Evolutionary conservation across 1,140 invertebrate genomes (phyloP).

Genomic region (Charaxes varanes): DNA sequence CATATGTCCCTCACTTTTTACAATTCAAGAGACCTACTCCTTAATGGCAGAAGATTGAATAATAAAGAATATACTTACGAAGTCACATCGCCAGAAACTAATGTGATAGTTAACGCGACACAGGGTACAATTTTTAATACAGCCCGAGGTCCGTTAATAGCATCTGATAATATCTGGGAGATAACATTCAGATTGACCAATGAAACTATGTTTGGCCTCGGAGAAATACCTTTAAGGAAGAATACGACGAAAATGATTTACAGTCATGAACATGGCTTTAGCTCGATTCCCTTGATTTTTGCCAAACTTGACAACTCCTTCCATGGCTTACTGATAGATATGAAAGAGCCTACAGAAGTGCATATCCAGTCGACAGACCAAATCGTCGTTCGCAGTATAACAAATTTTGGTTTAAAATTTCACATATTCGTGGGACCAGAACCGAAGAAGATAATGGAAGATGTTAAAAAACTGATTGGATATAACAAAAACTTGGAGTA

Average conservation of each 20-base stretch:
- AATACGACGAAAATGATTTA: slow-evolving; percentile 48
- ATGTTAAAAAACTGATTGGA: slow-evolving; percentile 38
- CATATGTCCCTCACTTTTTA: slow-evolving; percentile 49
- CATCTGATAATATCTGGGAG: slow-evolving; percentile 61
- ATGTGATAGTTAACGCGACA: slow-evolving; percentile 32
- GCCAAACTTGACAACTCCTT: slow-evolving; percentile 41
- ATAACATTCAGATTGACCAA: slow-evolving; percentile 52
- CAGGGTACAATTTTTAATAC: slow-evolving; percentile 50
- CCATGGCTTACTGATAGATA: slow-evolving; percentile 50
- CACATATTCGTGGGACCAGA: slow-evolving; percentile 56
- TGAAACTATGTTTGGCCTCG: slow-evolving; percentile 53
- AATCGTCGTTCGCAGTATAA: slow-evolving; percentile 48
- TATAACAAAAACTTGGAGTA: slow-evolving; percentile 37
- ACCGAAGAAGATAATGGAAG: slow-evolving; percentile 52
- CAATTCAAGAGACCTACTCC: slow-evolving; percentile 20
- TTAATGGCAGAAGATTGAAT: slow-evolving; percentile 31
- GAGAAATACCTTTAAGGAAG: slow-evolving; percentile 45
- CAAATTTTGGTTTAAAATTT: slow-evolving; percentile 39
- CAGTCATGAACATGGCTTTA: slow-evolving; percentile 32
- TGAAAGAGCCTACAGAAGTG: slow-evolving; percentile 43
- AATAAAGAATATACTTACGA: slow-evolving; percentile 42
- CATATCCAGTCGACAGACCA: slow-evolving; percentile 33
- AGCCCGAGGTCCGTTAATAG: slow-evolving; percentile 50
- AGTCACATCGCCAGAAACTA: slow-evolving; percentile 45
- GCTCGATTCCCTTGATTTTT: slow-evolving; percentile 51